Base-by-base conservation (phyloP, 1,140 invertebrate genomes). In the Palaemon carinicauda region DNA sequence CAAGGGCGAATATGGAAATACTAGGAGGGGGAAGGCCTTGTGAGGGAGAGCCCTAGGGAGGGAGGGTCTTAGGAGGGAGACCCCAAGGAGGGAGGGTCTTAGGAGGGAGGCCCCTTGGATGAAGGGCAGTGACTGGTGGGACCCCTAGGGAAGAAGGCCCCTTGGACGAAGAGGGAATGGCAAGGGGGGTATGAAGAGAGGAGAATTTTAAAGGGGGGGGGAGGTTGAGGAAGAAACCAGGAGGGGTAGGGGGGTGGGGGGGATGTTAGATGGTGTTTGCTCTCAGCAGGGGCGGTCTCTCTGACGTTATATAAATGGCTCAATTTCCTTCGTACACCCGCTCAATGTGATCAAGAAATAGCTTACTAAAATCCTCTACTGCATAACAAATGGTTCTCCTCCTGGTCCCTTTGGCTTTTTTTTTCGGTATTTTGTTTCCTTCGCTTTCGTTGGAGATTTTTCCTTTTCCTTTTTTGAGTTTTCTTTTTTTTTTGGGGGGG, bases 311-410 rank as follows among this genome's bases (percentile, higher is more conserved):
- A 85, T 56, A 27, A 85, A 85, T 85, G 82, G 82, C 75, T 85
- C 82, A 85, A 85, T 85, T 85, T 85, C 82, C 82, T n/a, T 56
- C 75, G 73, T 85, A 69, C 51, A 78, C 82, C 60, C 82, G 74
- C 82, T 85, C 82, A 85, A 85, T 85, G 82, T 75, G 82, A 85
- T 85, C 82, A 85, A 27, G 75, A 69, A 85, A 78, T 85, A 75
- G 71, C 56, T 56, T 33, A 54, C 75, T 71, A 79, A 85, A 77
- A 33, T 79, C 56, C n/a, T 56, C 60, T 65, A 74, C 82, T 85
- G 75, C 78, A 85, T 85, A 85, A 85, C 21, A 85, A 78, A 85
- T 85, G 27, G 71, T n/a, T n/a, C 82, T 75, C 73, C 71, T 75
- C 41, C 51, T 75, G 12, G 73, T 3, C n/a, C n/a, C 24, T 19